These are phyloP conservation scores for Masticophis lateralis DNA, from an alignment of 2,797 vertebrate genomes.

Conservation along the genomic window DNA sequence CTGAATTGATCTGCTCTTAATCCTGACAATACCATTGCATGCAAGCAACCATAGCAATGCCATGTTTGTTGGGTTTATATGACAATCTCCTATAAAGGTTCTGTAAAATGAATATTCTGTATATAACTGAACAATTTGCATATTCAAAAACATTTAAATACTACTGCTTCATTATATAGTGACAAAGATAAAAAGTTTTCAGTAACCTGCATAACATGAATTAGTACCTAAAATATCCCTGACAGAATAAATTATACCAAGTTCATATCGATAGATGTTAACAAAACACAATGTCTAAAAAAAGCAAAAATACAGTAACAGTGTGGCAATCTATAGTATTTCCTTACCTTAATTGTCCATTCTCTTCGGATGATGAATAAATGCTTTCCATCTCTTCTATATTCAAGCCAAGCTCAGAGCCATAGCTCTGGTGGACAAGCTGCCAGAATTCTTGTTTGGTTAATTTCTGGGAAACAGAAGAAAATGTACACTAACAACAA, in stretches of 20 bases:
- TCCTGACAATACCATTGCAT: neutral
- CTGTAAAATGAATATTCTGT: neutral
- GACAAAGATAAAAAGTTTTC: neutral
- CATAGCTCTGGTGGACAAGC: slow-evolving; percentile 93
- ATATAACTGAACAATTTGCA: neutral
- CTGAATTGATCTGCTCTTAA: neutral
- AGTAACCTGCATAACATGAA: neutral
- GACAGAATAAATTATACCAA: neutral
- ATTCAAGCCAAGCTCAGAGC: slow-evolving; percentile 87
- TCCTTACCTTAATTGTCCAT: slow-evolving; percentile 78
- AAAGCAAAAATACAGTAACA: neutral
- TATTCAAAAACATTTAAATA: neutral
- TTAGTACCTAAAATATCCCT: neutral
- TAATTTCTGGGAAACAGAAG: slow-evolving; percentile 70
- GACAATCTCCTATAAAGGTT: neutral
- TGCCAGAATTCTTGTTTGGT: slow-evolving; percentile 85
- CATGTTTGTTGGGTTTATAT: neutral
- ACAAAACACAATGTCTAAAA: neutral
- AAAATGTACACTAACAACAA: neutral
- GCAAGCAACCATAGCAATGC: neutral
- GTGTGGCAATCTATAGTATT: slow-evolving; percentile 17
- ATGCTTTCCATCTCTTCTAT: slow-evolving; percentile 90
- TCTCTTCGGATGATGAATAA: slow-evolving; percentile 75
- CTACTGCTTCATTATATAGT: neutral
- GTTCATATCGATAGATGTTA: neutral